Evolutionary conservation across 2,113 vertebrate species (phyloP).

Genomic region (Cyprinodon tularosa): DNA sequence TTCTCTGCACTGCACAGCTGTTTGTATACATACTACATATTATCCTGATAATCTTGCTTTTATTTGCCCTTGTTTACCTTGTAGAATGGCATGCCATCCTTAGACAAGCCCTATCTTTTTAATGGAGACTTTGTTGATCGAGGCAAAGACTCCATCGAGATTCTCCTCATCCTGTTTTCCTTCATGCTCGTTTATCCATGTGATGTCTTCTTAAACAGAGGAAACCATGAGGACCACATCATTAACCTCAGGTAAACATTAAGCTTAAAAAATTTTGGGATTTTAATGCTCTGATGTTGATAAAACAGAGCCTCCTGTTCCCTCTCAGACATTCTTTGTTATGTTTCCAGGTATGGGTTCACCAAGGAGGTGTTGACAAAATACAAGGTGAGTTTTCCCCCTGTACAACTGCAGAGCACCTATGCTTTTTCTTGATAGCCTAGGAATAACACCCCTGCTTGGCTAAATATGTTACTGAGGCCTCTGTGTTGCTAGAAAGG

Average conservation of each 20-base stretch:
- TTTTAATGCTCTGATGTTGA: background rate
- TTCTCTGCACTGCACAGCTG: background rate
- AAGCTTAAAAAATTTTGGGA: background rate
- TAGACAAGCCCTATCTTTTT: slow-evolving; percentile 91
- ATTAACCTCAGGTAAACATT: slow-evolving; percentile 88
- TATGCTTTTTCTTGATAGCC: background rate
- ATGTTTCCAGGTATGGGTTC: slow-evolving; percentile 88
- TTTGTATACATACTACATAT: background rate
- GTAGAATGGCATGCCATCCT: slow-evolving; percentile 92
- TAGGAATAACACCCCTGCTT: background rate
- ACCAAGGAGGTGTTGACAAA: slow-evolving; percentile 93
- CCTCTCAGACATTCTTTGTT: background rate
- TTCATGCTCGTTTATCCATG: slow-evolving; percentile 92
- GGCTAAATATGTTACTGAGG: background rate
- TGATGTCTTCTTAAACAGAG: slow-evolving; percentile 90
- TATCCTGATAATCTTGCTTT: background rate
- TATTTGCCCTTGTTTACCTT: background rate
- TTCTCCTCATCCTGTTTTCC: slow-evolving; percentile 89
- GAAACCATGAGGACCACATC: slow-evolving; percentile 95
- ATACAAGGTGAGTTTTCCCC: slow-evolving; percentile 84
- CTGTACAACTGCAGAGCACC: background rate
- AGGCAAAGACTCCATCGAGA: slow-evolving; percentile 91
- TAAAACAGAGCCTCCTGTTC: background rate
- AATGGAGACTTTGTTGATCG: slow-evolving; percentile 95
- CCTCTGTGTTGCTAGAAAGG: slow-evolving; percentile 3